Evolutionary conservation across 2,888 invertebrate species (phyloP).

Genomic region (Spilarctia lutea): DNA sequence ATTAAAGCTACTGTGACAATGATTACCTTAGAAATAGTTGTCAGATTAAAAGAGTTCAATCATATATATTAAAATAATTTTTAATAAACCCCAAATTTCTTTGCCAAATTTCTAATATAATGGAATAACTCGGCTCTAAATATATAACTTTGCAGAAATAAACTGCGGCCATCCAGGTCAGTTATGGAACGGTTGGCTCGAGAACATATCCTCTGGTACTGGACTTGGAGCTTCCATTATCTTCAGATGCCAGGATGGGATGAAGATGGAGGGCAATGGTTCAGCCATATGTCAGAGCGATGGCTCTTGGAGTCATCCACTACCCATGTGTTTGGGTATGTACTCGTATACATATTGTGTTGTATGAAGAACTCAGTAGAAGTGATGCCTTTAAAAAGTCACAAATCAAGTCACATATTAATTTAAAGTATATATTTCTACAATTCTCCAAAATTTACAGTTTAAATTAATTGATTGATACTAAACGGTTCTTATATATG

Average conservation of each 20-base stretch:
- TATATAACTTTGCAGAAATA: conserved; percentile 90
- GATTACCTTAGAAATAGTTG: too few species aligned
- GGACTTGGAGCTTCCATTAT: conserved; percentile 96
- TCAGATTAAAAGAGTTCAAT: background rate
- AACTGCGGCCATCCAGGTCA: conserved; percentile 98
- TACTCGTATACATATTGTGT: conserved; percentile 9
- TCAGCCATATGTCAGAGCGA: conserved; percentile 97
- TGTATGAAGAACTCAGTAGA: background rate
- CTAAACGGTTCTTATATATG: background rate
- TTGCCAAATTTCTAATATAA: background rate
- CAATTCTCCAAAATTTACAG: background rate
- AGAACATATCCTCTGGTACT: conserved; percentile 95
- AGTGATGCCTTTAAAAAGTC: background rate
- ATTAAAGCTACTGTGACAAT: background rate
- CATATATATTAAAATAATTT: too few species aligned
- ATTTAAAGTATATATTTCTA: background rate
- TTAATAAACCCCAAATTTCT: background rate
- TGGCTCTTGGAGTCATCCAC: conserved; percentile 97
- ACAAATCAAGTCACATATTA: background rate
- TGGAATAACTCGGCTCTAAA: background rate
- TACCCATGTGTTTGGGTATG: conserved; percentile 96
- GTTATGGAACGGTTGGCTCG: conserved; percentile 98
- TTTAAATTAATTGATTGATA: background rate
- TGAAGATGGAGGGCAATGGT: conserved; percentile 95
- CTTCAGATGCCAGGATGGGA: conserved; percentile 96